A percentile compares a stretch with the other conserved stretches of the same genome.
phyloP scores from a whole-genome alignment of 2,888 invertebrate species.

The Chorisops tibialis region DNA sequence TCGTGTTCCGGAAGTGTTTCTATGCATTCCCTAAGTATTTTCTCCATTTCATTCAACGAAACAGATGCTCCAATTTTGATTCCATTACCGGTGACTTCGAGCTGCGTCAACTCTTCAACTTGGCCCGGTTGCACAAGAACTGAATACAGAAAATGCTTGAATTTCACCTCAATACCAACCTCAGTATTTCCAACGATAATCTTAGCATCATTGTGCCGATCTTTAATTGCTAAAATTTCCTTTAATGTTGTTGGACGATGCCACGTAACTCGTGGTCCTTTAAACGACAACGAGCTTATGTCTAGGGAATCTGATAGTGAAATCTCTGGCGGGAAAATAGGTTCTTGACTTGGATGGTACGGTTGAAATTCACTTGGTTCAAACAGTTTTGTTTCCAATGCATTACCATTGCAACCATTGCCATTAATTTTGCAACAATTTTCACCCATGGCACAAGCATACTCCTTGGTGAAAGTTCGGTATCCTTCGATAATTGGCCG shows the following conservation, averaged over 20 bases:
- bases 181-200: slow-evolving; percentile 90
- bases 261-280: slow-evolving; percentile 68
- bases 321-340: slow-evolving; percentile 88
- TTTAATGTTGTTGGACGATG: slow-evolving; percentile 67
- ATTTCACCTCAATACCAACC: slow-evolving; percentile 87
- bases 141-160: slow-evolving; percentile 77
- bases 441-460: slow-evolving; percentile 61
- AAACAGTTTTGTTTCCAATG: slow-evolving; percentile 54
- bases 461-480: slow-evolving; percentile 76
- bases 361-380: slow-evolving; percentile 64
- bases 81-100: slow-evolving; percentile 56
- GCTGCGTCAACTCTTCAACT: slow-evolving; percentile 65
- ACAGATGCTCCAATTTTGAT: slow-evolving; percentile 76
- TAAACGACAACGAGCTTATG: slow-evolving; percentile 59
- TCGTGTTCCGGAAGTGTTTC: slow-evolving; percentile 54
- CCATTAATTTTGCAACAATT: slow-evolving; percentile 61
- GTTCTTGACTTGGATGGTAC: slow-evolving; percentile 79
- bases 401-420: slow-evolving; percentile 34
- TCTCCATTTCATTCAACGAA: slow-evolving; percentile 72
- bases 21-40: slow-evolving; percentile 59
- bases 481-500: slow-evolving; percentile 90
- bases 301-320: slow-evolving; percentile 60
- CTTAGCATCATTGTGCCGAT: slow-evolving; percentile 64
- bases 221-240: slow-evolving; percentile 67
- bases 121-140: slow-evolving; percentile 70